Conservation (phyloP, 1,140 invertebrate species). For the Cyclina sinensis region DNA sequence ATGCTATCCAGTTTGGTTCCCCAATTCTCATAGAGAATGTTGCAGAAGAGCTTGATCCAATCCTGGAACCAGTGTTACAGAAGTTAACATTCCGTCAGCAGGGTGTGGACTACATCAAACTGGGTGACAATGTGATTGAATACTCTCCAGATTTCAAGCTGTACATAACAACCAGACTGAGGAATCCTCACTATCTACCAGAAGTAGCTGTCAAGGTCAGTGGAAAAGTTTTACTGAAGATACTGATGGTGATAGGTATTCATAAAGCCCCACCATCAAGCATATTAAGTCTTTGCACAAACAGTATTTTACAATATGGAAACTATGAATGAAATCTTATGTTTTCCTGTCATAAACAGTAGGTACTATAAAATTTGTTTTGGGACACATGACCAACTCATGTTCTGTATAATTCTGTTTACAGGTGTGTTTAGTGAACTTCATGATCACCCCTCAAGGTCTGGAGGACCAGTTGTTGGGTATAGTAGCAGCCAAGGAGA, state of each 20-base stretch:
- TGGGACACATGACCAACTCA: too few species aligned
- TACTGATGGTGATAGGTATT: too few species aligned
- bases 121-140: slow-evolving; percentile 86
- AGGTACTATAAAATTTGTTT: too few species aligned
- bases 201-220: slow-evolving; percentile 86
- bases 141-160: slow-evolving; percentile 86
- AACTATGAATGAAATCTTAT: too few species aligned
- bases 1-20: slow-evolving; percentile 86
- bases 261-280: too few species aligned
- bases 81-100: slow-evolving; percentile 86
- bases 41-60: slow-evolving; percentile 86
- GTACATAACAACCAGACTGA: slow-evolving; percentile 86
- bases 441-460: slow-evolving; percentile 87
- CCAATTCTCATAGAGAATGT: slow-evolving; percentile 87
- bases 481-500: slow-evolving; percentile 87
- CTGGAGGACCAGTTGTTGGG: slow-evolving; percentile 87
- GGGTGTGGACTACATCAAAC: slow-evolving; percentile 86
- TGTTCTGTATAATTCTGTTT: too few species aligned
- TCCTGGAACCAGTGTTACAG: slow-evolving; percentile 86
- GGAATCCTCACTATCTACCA: slow-evolving; percentile 87
- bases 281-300: too few species aligned
- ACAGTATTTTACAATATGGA: too few species aligned
- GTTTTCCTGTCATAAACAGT: too few species aligned
- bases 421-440: slow-evolving; percentile 86
- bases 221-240: too few species aligned